Evolutionary conservation across 2,888 invertebrate genomes (phyloP), one percentile per base, ranked within the genome.

Genomic region (Neelides folsomi): DNA sequence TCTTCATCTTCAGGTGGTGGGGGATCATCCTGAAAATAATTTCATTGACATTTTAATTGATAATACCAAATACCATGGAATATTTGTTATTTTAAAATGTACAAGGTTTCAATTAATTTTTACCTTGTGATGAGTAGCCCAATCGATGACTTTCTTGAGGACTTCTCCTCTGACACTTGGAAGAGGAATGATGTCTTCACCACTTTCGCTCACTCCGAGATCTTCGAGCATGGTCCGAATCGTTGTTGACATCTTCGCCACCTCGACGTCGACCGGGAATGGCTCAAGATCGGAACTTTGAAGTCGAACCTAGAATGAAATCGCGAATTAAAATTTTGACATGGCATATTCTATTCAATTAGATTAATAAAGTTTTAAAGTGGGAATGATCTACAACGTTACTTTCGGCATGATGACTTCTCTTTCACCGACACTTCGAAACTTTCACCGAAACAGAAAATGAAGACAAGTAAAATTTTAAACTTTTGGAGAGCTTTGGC

Each of bases 81-180:
- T 5, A 16, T 70, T 95, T 87, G 15, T 92, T 90, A 70, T 7
- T 15, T 27, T n/a, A n/a, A n/a, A 46, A 8, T 34, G 19, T 46
- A 3, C 20, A 46, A 35, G 12, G 6, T 97, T 97, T 67, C n/a
- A n/a, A n/a, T n/a, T n/a, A n/a, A n/a, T 27, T 27, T 27, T 27
- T 7, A 97, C 86, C 72, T 89, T 89, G 70, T 92, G 90, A 66
- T 86, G 89, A 0, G 86, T 87, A 1, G 88, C 87, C 89, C 89
- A 90, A 61, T 89, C 86, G 58, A 90, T 82, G 19, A 75, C 93
- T 13, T 52, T 51, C 15, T 48, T 41, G n/a, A 63, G 47, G 36
- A 63, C 60, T 66, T 97, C 97, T 35, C 93, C 89, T 0, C 92
- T 95, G 0, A 98, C 97, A 70, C 97, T 98, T 0, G 94, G 95